A percentile compares a stretch with the other conserved stretches of the same genome.
Evolutionary conservation across 1,140 invertebrate genomes (phyloP).

Genomic region (Gonatopus flavifemur): DNA sequence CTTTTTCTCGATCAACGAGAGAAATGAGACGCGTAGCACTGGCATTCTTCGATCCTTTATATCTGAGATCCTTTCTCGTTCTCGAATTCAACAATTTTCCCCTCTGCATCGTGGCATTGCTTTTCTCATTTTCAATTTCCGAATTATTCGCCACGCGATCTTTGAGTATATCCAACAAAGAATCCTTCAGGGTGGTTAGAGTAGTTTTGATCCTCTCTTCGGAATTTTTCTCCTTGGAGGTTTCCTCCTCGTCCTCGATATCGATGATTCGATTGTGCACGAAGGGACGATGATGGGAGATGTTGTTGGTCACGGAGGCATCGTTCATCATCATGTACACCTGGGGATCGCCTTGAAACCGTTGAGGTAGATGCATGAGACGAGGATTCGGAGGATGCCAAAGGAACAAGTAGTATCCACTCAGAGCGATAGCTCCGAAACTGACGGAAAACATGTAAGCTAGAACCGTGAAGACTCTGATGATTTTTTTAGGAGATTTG

Average conservation of each 20-base stretch:
- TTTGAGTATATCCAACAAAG: no score
- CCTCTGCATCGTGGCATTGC: no score
- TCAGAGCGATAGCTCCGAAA: conserved; percentile 75
- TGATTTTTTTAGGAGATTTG: conserved; percentile 59
- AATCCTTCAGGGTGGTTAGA: no score
- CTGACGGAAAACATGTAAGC: conserved; percentile 81
- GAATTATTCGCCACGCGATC: no score
- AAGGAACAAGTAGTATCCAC: conserved; percentile 81
- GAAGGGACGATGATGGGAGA: background rate
- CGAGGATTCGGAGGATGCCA: conserved; percentile 71
- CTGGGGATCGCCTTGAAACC: conserved; percentile 18
- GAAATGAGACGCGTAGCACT: background rate
- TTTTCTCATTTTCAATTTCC: no score
- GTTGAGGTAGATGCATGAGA: conserved; percentile 21
- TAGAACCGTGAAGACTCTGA: conserved; percentile 75
- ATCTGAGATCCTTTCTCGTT: no score
- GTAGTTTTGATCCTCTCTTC: no score
- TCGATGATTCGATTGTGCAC: background rate
- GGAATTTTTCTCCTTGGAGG: no score
- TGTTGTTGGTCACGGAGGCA: background rate
- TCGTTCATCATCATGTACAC: conserved; percentile 16
- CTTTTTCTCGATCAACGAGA: background rate
- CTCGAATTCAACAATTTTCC: no score
- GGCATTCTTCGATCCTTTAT: no score
- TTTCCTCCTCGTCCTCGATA: background rate